These are phyloP conservation scores for Aphidius gifuensis DNA, from an alignment of 1,140 invertebrate species.

Conservation along the genomic window DNA sequence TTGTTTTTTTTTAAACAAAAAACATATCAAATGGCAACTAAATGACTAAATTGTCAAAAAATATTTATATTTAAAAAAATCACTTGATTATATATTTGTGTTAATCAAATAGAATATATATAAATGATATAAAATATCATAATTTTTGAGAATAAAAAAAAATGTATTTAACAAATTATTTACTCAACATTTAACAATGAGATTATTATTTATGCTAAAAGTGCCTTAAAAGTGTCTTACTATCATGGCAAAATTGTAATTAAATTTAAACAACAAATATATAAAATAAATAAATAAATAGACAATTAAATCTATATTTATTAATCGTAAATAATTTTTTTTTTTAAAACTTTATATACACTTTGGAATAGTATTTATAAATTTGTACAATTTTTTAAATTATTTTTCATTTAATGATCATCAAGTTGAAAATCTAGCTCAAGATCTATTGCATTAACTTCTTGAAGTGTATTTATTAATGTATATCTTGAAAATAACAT, in stretches of 20 bases:
- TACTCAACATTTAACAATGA: too few relatives aligned
- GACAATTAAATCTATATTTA: too few relatives aligned
- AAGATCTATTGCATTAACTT: slow-evolving; percentile 68
- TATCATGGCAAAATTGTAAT: slow-evolving; percentile 15
- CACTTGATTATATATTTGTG: too few relatives aligned
- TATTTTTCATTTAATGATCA: slow-evolving; percentile 45
- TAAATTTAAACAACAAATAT: neutral
- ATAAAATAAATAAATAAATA: neutral
- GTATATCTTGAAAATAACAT: slow-evolving; percentile 88
- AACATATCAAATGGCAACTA: too few relatives aligned
- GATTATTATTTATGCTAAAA: too few relatives aligned
- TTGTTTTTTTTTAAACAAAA: too few relatives aligned
- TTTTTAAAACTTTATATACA: slow-evolving; percentile 14
- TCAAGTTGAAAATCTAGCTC: slow-evolving; percentile 74
- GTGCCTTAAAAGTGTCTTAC: slow-evolving; percentile 1
- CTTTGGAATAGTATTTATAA: slow-evolving; percentile 3
- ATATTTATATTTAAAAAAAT: too few relatives aligned
- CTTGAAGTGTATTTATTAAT: slow-evolving; percentile 80
- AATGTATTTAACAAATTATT: too few relatives aligned
- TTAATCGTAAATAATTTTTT: neutral
- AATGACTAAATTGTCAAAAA: too few relatives aligned
- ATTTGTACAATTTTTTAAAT: slow-evolving; percentile 15
- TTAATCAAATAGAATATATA: too few relatives aligned
- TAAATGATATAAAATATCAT: too few relatives aligned
- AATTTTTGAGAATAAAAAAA: too few relatives aligned